phyloP scores from a whole-genome alignment of 2,113 vertebrate species.

The Rattus rattus region DNA sequence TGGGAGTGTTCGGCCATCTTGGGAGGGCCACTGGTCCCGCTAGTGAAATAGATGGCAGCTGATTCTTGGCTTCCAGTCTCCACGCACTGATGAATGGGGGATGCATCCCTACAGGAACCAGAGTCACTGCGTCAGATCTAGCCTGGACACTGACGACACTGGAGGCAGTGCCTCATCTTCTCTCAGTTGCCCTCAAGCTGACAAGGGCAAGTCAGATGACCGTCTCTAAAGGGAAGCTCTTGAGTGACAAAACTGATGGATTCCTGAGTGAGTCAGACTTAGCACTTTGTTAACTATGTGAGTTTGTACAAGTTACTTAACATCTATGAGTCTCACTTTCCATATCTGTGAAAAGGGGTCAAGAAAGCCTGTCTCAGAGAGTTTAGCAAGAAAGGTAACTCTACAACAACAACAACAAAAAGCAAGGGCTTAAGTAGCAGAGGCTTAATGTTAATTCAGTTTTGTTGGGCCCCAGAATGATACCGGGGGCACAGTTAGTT shows the following conservation, averaged over 20 bases:
- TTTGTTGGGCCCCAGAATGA: not conserved
- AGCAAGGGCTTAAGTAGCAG: not conserved
- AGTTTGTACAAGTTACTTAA: not conserved
- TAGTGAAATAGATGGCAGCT: constrained; percentile 89
- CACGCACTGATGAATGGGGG: constrained; percentile 73
- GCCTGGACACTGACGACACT: not conserved
- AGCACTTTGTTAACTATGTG: not conserved
- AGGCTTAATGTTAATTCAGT: not conserved
- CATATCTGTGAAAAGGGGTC: not conserved
- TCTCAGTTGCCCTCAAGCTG: not conserved
- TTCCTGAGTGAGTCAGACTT: not conserved
- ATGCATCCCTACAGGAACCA: constrained; percentile 49
- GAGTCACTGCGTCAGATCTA: not conserved
- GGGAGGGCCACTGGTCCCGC: constrained; percentile 88
- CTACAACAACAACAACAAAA: not conserved
- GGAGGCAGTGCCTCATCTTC: not conserved
- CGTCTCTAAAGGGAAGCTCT: not conserved
- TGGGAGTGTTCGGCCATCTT: constrained; percentile 88
- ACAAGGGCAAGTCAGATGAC: not conserved
- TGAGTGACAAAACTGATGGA: not conserved
- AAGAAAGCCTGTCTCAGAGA: not conserved
- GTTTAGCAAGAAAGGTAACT: not conserved
- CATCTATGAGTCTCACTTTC: not conserved
- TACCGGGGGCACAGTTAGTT: not conserved
- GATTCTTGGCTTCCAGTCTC: constrained; percentile 84